Conservation (phyloP, 2,888 invertebrate species). For the Gryllus longicercus region DNA sequence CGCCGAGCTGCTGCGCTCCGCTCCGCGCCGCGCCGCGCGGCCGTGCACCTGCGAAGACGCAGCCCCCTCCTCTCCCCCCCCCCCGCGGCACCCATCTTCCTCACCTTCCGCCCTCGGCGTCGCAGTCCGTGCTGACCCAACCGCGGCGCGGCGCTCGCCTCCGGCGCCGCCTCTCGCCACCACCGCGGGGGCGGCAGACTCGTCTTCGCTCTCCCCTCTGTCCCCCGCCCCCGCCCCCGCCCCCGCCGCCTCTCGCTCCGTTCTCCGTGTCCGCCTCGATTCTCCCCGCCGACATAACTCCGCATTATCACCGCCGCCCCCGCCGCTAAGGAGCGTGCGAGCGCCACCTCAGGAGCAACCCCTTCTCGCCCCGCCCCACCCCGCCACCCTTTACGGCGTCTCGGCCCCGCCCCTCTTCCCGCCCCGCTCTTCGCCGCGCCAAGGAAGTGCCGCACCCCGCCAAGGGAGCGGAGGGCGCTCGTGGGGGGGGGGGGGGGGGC, state of each 20-base stretch:
- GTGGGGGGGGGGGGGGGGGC: no score
- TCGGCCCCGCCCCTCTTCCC: neutral
- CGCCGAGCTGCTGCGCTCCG: neutral
- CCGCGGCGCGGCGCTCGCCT: neutral
- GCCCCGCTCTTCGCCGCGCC: neutral
- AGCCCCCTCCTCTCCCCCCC: neutral
- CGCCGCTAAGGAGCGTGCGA: neutral
- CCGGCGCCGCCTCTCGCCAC: neutral
- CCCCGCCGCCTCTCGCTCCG: neutral
- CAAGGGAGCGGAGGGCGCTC: no score
- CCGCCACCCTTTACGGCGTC: neutral
- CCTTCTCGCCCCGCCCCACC: neutral
- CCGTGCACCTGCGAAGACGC: neutral
- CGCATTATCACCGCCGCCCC: constrained; percentile 8
- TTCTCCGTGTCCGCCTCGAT: neutral
- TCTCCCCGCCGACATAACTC: neutral
- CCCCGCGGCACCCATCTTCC: neutral
- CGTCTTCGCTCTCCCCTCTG: neutral
- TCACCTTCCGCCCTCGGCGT: neutral
- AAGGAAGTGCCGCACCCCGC: neutral
- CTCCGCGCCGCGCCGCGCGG: neutral
- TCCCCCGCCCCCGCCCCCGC: neutral
- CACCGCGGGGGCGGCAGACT: neutral
- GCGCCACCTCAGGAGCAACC: neutral
- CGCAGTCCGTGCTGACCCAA: neutral